A percentile compares a stretch with the other conserved stretches of the same genome.
Evolutionary conservation across 2,113 vertebrate genomes (phyloP).

Genomic region (Chamaetylas fuelleborni): DNA sequence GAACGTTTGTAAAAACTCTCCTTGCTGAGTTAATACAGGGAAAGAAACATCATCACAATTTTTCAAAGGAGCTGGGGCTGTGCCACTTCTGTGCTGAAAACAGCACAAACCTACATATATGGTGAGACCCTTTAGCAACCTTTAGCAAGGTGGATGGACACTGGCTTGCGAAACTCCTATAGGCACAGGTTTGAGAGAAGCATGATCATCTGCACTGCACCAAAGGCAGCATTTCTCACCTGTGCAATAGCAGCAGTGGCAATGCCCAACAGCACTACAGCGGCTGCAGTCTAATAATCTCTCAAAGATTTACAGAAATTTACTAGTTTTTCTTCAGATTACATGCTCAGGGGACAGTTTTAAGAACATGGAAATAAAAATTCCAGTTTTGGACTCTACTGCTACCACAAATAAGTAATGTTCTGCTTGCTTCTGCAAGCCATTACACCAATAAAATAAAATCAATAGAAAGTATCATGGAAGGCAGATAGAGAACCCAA

Average conservation of each 20-base stretch:
- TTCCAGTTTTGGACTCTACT: background rate
- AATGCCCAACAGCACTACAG: background rate
- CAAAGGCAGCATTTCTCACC: background rate
- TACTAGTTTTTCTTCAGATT: background rate
- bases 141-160: background rate
- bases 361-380: background rate
- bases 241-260: background rate
- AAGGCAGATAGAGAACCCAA: background rate
- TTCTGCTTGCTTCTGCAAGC: background rate
- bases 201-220: accelerated
- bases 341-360: background rate
- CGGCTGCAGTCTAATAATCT: background rate
- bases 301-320: background rate
- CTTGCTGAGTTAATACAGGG: background rate
- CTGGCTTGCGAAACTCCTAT: background rate
- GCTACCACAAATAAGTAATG: background rate
- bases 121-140: background rate
- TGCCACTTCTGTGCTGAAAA: background rate
- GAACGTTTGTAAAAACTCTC: background rate
- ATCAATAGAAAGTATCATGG: background rate
- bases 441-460: background rate
- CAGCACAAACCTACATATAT: background rate
- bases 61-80: background rate
- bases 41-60: background rate
- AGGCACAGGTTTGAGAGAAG: background rate